Evolutionary conservation across 2,113 vertebrate species (phyloP), one percentile per base, ranked within the genome.

Genomic region (Phycodurus eques): DNA sequence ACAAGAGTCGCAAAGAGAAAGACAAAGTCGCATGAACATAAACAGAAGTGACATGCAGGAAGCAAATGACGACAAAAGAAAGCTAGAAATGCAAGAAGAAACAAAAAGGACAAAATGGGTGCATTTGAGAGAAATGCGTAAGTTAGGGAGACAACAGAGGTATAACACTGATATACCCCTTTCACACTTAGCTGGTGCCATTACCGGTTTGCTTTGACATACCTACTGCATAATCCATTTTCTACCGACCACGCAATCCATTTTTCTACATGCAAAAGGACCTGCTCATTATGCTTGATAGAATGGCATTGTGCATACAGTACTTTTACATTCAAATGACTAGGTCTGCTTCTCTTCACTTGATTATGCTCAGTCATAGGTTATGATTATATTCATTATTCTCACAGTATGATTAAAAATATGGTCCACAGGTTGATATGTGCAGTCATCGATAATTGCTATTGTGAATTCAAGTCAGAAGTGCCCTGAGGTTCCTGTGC

Each of bases 1-100:
- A 59, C 68, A 71, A 67, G 82, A 86, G 76, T 73, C 80, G 81
- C 67, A 71, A 68, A 79, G 82, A 72, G 68, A 35, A 68, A 77
- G 69, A 79, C 61, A 51, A 51, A 81, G 74, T 27, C 35, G 76
- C 51, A n/a, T 59, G 71, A 78, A 81, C 70, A 75, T 85, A 85
- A 88, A 88, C 71, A 86, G 68, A 86, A 82, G 76, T 79, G 86
- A 87, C 82, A 79, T 8, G 14, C 44, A 74, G 72, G 80, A 84
- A 83, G 81, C 72, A 68, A 74, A 71, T 78, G 72, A 66, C 51
- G 71, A 81, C 61, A 80, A 82, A 80, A 76, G 70, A 64, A 77
- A 71, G 59, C 0, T 2, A 67, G 72, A 70, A 75, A 76, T 64
- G 65, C 76, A 78, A 68, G 77, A 27, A n/a, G 63, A 69, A 46